Conservation (phyloP, 2,113 vertebrate species). For the Lamprotornis superbus region DNA sequence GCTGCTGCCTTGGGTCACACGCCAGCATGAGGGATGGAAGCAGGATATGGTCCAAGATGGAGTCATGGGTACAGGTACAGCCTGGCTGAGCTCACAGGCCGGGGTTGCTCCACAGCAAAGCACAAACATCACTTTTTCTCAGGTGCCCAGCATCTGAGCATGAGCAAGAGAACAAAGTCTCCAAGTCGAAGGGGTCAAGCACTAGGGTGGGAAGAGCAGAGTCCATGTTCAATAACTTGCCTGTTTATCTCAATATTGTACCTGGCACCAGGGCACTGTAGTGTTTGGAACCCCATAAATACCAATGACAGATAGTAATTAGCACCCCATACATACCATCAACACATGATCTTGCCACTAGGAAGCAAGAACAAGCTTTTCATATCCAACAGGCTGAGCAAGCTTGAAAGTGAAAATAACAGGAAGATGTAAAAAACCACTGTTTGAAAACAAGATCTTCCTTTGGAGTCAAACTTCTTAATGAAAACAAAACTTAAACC, state of each 20-base stretch:
- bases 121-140: not conserved
- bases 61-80: not conserved
- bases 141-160: not conserved
- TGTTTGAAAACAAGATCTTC: not conserved
- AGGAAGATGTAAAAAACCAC: not conserved
- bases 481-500: slow-evolving; percentile 1
- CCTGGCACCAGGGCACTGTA: not conserved
- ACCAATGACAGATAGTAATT: slow-evolving; percentile 12
- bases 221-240: not conserved
- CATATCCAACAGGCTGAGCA: slow-evolving; percentile 1
- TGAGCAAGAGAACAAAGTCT: not conserved
- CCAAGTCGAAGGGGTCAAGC: not conserved
- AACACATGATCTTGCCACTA: not conserved
- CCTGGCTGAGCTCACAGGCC: not conserved
- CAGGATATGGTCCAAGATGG: rapidly evolving
- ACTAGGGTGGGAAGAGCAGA: not conserved
- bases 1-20: rapidly evolving
- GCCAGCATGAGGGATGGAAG: not conserved
- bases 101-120: not conserved
- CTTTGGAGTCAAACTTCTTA: not conserved
- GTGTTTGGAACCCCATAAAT: slow-evolving; percentile 25
- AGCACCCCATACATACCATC: not conserved
- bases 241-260: slow-evolving; percentile 37
- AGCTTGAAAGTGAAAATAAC: slow-evolving; percentile 15
- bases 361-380: slow-evolving; percentile 17